These are phyloP conservation scores for Psittacula derbiana DNA, from an alignment of 2,797 vertebrate species.

Conservation along the genomic window DNA sequence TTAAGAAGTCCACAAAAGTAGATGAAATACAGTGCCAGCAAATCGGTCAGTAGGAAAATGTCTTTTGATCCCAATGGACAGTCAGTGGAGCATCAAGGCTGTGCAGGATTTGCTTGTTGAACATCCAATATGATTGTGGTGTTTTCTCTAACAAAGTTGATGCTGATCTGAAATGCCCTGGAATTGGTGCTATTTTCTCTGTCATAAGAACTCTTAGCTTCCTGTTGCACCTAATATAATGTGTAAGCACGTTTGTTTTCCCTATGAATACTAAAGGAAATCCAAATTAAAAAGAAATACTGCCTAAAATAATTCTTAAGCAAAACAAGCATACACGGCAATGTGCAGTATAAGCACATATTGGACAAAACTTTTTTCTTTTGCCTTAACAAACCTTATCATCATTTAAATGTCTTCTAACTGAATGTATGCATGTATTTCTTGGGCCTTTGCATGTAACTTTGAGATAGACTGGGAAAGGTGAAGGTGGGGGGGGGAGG, in stretches of 20 bases:
- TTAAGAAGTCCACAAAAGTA: background rate
- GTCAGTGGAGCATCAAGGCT: background rate
- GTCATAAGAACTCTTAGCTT: background rate
- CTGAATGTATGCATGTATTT: background rate
- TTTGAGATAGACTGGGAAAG: background rate
- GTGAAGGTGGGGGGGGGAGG: too few species aligned
- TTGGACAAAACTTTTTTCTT: background rate
- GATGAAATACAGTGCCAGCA: background rate
- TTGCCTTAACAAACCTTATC: background rate
- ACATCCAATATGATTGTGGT: rapidly evolving
- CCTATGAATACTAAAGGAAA: background rate
- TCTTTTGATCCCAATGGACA: background rate
- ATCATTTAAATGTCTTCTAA: background rate
- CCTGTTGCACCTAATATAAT: background rate
- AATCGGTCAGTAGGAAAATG: background rate
- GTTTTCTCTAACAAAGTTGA: background rate
- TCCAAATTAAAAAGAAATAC: background rate
- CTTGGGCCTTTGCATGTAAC: background rate
- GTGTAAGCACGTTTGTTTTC: rapidly evolving
- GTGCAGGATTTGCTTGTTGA: background rate
- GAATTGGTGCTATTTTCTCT: background rate
- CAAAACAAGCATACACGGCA: background rate
- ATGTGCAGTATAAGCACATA: background rate
- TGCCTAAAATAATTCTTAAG: background rate
- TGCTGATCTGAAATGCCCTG: background rate